A percentile compares a stretch with the other conserved stretches of the same genome.
These are phyloP conservation scores for Zonitis immaculata DNA, from an alignment of 2,888 invertebrate genomes.

Conservation along the genomic window DNA sequence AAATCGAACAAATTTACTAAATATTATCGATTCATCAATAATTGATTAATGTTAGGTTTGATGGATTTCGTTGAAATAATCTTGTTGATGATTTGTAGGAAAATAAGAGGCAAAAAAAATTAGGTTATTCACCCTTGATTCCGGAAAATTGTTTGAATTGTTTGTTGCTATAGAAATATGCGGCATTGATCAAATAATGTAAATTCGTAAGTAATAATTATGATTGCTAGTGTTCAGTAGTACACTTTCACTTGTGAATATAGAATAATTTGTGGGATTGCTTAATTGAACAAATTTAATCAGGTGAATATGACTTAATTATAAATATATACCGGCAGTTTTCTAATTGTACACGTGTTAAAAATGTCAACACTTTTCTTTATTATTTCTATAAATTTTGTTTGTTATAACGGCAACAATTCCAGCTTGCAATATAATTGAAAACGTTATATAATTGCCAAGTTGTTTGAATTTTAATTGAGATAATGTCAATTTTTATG, in stretches of 20 bases:
- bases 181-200: constrained; percentile 41
- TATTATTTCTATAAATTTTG: neutral
- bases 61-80: neutral
- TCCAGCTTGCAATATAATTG: constrained; percentile 3
- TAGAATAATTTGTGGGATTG: neutral
- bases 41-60: too few relatives aligned
- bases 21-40: too few relatives aligned
- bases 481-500: constrained; percentile 35
- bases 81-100: neutral
- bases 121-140: constrained; percentile 36
- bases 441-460: constrained; percentile 8
- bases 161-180: constrained; percentile 37
- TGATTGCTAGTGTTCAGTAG: constrained; percentile 10
- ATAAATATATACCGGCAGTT: neutral
- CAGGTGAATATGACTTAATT: neutral
- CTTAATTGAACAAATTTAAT: neutral
- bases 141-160: constrained; percentile 39
- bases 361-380: constrained; percentile 12
- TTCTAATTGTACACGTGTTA: neutral
- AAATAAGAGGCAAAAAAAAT: neutral
- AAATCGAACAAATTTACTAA: too few relatives aligned
- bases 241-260: constrained; percentile 14
- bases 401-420: constrained; percentile 1
- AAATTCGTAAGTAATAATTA: constrained; percentile 28
- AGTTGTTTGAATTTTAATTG: constrained; percentile 6